These are phyloP conservation scores for Brachyhypopomus gauderio DNA, from an alignment of 2,113 vertebrate species.

Conservation along the genomic window DNA sequence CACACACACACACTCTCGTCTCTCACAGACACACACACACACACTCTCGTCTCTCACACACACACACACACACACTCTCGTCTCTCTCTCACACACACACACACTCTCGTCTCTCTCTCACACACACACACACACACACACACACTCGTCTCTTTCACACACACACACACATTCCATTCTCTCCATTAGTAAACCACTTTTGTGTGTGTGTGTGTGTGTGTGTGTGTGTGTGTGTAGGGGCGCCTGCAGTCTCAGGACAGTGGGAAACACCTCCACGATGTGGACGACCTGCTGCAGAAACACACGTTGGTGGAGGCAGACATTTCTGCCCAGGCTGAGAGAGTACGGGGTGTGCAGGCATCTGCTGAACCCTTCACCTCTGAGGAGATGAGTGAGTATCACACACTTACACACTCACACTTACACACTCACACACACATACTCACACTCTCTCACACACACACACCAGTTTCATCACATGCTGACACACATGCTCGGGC, in stretches of 20 bases:
- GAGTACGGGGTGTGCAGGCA: constrained; percentile 81
- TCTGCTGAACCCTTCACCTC: constrained; percentile 81
- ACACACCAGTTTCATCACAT: too few species aligned
- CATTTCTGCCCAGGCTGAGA: constrained; percentile 86
- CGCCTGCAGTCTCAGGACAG: constrained; percentile 88
- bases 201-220: background rate
- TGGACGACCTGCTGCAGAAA: constrained; percentile 90
- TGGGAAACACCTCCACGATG: constrained; percentile 90
- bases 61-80: too few species aligned
- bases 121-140: too few species aligned
- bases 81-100: too few species aligned
- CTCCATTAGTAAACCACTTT: too few species aligned
- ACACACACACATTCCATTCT: too few species aligned
- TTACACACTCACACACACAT: background rate
- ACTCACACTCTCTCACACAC: background rate
- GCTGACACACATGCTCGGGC: too few species aligned
- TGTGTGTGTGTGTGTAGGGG: constrained; percentile 69
- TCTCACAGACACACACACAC: too few species aligned
- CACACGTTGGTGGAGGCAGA: constrained; percentile 92
- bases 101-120: too few species aligned
- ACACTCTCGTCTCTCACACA: too few species aligned
- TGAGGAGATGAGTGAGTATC: constrained; percentile 76
- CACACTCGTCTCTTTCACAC: too few species aligned
- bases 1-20: too few species aligned
- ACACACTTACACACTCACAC: background rate